phyloP scores from a whole-genome alignment of 2,888 invertebrate genomes.

The Gnatocerus cornutus region DNA sequence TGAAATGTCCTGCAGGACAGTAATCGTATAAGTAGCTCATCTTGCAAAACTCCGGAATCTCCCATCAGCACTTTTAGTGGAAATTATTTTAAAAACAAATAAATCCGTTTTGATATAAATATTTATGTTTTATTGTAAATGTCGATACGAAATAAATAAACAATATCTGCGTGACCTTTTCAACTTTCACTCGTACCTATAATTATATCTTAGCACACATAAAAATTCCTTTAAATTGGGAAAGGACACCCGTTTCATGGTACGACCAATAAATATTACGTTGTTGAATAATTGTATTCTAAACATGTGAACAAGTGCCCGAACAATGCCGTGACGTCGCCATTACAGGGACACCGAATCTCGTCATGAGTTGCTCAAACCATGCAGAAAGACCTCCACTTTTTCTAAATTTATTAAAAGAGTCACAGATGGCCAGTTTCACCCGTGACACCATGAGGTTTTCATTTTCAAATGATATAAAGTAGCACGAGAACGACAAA shows the following conservation, averaged over 20 bases:
- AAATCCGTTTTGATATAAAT: constrained; percentile 28
- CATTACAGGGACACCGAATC: background rate
- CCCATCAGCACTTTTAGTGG: constrained; percentile 35
- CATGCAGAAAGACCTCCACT: background rate
- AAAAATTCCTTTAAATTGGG: constrained; percentile 26
- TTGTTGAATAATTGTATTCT: constrained; percentile 23
- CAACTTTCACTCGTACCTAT: constrained; percentile 36
- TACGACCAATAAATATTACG: constrained; percentile 17
- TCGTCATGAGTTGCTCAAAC: background rate
- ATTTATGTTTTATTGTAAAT: constrained; percentile 43
- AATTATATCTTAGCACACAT: constrained; percentile 17
- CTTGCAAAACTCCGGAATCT: constrained; percentile 1
- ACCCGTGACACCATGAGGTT: constrained; percentile 1
- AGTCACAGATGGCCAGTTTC: background rate
- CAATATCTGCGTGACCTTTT: constrained; percentile 36
- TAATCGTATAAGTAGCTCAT: background rate
- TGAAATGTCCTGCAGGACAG: constrained; percentile 4
- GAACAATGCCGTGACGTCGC: constrained; percentile 22
- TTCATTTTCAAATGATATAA: background rate
- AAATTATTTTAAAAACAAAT: constrained; percentile 37
- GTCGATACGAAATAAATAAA: constrained; percentile 40
- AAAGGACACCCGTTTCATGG: constrained; percentile 23
- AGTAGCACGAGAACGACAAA: constrained; percentile 4
- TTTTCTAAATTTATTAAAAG: background rate
- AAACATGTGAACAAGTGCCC: constrained; percentile 19